These are phyloP conservation scores for Hyaena hyaena DNA, from an alignment of 2,113 vertebrate species.

Conservation along the genomic window DNA sequence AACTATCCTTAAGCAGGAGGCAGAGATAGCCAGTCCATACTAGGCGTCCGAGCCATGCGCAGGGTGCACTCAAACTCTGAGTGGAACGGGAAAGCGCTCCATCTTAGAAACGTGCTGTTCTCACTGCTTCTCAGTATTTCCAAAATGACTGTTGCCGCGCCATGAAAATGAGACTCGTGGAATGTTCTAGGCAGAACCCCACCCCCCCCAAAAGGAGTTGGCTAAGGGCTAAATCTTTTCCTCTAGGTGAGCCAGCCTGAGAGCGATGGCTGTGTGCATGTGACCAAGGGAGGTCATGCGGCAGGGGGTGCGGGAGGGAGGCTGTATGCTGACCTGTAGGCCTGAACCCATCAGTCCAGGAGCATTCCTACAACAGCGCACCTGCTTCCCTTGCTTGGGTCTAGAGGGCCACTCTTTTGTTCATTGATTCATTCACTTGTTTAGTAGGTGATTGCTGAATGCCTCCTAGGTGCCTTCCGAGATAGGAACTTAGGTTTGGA, in stretches of 20 bases:
- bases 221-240: background rate
- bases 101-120: background rate
- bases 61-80: background rate
- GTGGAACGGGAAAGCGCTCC: background rate
- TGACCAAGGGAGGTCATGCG: background rate
- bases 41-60: rapidly evolving
- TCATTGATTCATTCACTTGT: background rate
- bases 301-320: background rate
- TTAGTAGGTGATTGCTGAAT: background rate
- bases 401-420: background rate
- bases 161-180: background rate
- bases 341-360: background rate
- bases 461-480: background rate
- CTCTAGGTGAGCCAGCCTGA: background rate
- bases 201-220: background rate
- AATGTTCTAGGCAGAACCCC: background rate
- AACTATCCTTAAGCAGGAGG: background rate
- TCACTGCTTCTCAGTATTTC: background rate
- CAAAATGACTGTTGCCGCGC: background rate
- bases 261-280: background rate
- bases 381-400: background rate
- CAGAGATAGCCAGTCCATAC: background rate
- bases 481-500: background rate
- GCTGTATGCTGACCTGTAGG: background rate
- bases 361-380: background rate